Evolutionary conservation across 1,140 invertebrate genomes (phyloP), one percentile per base, ranked within the genome.

Genomic region (Ceratosolen fusciceps): DNA sequence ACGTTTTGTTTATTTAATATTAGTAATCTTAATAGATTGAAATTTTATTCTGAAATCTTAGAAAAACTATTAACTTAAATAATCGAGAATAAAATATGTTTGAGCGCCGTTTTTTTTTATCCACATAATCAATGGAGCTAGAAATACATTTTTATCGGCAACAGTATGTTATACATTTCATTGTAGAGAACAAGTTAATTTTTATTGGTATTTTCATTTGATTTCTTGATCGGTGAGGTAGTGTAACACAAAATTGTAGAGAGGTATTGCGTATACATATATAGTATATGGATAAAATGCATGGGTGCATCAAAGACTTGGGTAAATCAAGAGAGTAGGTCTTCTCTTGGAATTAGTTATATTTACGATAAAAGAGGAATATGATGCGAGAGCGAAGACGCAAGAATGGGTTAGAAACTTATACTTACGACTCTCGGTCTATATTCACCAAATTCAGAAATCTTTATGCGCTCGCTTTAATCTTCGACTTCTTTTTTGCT

Each of bases 181-280:
- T 79, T 79, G 24, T 74, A 68, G 62, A 79, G 62, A 72, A 79
- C 58, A 74, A 74, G 39, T 54, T 68, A 10, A 24, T 79, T 68
- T 79, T 80, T 75, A 80, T 80, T 75, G 14, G 67, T 37, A 72
- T 76, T 26, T n/a, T n/a, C n/a, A n/a, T n/a, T n/a, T 77, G 31
- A 73, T 77, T 71, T 80, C 74, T 54, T 76, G 58, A 77, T 80
- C 74, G 65, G 60, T 79, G 71, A 79, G 77, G 71, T 79, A 74
- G 62, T 75, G 29, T 80, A 52, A 75, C 67, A 80, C 68, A 76
- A 56, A 76, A 65, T 76, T 75, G 47, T 43, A 39, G 34, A 79
- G 47, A 74, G 16, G 24, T 68, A 68, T 70, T 65, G 60, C 60
- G 31, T 77, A 49, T 78, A 62, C 37, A 26, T 62, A 76, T 77